Base-by-base conservation (phyloP, 2,113 vertebrate genomes). In the Labeo catla region DNA sequence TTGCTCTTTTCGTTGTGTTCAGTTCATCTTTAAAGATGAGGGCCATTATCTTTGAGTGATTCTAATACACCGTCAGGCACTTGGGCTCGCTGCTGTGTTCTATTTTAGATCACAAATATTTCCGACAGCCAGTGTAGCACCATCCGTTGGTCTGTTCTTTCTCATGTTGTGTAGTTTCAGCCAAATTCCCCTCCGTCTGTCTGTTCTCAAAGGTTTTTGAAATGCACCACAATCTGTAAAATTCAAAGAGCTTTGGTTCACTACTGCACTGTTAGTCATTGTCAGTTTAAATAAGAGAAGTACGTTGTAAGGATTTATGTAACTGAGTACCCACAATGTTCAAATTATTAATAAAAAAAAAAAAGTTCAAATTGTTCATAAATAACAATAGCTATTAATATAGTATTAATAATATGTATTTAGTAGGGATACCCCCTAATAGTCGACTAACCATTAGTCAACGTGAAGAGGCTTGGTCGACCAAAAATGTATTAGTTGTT, bases 11-110 rank as follows among this genome's bases (percentile, higher is more conserved):
- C 23, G 0, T 70, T 19, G 66, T 50, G 12, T 81, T 39, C 11
- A 8, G 39, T 59, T 83, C 21, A 73, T 73, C 50, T 73, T 59
- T 59, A 45, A 73, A 83, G 49, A 73, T 43, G 66, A 57, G 19
- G 66, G 66, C 65, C 49, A 54, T 83, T 83, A 72, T 83, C 65
- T 83, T 83, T 34, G 47, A 23, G 45, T 36, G 57, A 50, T 82
- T 82, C 19, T 23, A 49, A 52, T 39, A 43, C 36, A 54, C 36
- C 16, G n/a, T 54, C 49, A 70, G 49, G 36, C 8, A 68, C 65
- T 39, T 49, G 4, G 15, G 21, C 1, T 77, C 49, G 54, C 28
- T 54, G 73, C 34, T 52, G 28, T 85, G 76, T 80, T 16, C 84
- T 45, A 45, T 80, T 80, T 86, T 59, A 73, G 65, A 72, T 59